These are phyloP conservation scores for Drosophila multiciliata DNA, from an alignment of 2,888 invertebrate species.

Conservation along the genomic window DNA sequence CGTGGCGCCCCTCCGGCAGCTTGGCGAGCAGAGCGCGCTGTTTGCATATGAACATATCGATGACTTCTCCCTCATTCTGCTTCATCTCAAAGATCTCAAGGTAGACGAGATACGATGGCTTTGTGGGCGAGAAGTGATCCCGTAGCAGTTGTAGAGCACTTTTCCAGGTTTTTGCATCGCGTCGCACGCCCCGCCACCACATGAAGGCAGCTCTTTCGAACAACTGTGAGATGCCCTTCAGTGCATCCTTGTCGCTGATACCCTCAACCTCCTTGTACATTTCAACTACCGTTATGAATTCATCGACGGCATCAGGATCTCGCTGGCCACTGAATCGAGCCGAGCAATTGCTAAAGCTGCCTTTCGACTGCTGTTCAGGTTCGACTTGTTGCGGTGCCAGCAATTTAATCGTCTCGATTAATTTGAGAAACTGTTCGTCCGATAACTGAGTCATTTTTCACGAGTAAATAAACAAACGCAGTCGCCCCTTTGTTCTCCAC, in stretches of 20 bases:
- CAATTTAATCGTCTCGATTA: slow-evolving; percentile 75
- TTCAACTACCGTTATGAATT: slow-evolving; percentile 80
- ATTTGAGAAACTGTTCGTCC: slow-evolving; percentile 76
- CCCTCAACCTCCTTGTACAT: slow-evolving; percentile 82
- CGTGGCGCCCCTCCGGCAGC: slow-evolving; percentile 81
- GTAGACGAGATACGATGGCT: slow-evolving; percentile 82
- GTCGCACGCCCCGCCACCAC: slow-evolving; percentile 83
- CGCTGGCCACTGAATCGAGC: slow-evolving; percentile 81
- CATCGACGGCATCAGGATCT: slow-evolving; percentile 82
- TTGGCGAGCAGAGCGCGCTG: slow-evolving; percentile 82
- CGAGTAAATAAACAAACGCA: neutral
- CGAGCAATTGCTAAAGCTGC: slow-evolving; percentile 79
- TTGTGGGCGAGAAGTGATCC: slow-evolving; percentile 82
- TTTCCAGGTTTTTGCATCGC: slow-evolving; percentile 80
- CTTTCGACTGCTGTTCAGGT: slow-evolving; percentile 66
- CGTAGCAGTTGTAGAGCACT: slow-evolving; percentile 76
- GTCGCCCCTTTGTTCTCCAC: neutral
- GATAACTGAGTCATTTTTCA: slow-evolving; percentile 74
- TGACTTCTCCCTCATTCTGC: slow-evolving; percentile 57
- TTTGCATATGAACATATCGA: slow-evolving; percentile 81
- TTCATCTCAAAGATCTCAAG: slow-evolving; percentile 79
- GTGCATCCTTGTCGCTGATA: slow-evolving; percentile 81
- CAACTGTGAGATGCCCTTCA: slow-evolving; percentile 79
- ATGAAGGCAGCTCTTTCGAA: slow-evolving; percentile 73
- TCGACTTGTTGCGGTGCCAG: slow-evolving; percentile 55